These are phyloP conservation scores for Herminia tarsipennalis DNA, from an alignment of 2,888 invertebrate genomes.

Conservation along the genomic window DNA sequence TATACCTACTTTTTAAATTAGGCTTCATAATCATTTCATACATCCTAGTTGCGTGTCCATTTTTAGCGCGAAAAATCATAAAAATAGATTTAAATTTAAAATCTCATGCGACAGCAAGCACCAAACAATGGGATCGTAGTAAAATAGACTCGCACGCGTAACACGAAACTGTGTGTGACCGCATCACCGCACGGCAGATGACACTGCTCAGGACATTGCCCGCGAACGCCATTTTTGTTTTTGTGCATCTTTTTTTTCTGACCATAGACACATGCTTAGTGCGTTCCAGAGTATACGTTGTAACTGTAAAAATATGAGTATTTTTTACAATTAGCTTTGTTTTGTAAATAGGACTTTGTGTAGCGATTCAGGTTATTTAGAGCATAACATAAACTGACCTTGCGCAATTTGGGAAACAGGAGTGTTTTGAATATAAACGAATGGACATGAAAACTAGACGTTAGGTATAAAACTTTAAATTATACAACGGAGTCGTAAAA, in stretches of 20 bases:
- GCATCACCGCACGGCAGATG: conserved; percentile 65
- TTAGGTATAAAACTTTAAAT: too few species aligned
- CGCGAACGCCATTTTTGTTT: conserved; percentile 58
- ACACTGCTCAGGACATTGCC: conserved; percentile 67
- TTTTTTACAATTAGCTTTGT: conserved; percentile 6
- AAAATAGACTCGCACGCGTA: conserved; percentile 56
- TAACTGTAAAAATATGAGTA: conserved; percentile 8
- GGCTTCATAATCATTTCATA: too few species aligned
- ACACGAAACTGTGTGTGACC: conserved; percentile 67
- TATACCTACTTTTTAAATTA: too few species aligned
- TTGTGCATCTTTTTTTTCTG: conserved; percentile 39
- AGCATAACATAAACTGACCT: conserved; percentile 10
- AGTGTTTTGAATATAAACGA: background rate
- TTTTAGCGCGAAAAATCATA: background rate
- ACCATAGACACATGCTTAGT: conserved; percentile 9
- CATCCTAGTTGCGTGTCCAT: too few species aligned
- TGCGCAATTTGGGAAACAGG: conserved; percentile 3
- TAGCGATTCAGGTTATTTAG: conserved; percentile 5
- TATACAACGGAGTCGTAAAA: too few species aligned
- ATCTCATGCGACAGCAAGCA: conserved; percentile 42
- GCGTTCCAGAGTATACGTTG: conserved; percentile 5
- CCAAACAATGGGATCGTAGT: conserved; percentile 54
- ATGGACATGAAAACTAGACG: too few species aligned
- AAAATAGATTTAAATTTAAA: too few species aligned
- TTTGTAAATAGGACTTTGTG: background rate